Conservation (phyloP, 37 sponge, comb jelly and placozoan species). For the Petrosia ficiformis region DNA sequence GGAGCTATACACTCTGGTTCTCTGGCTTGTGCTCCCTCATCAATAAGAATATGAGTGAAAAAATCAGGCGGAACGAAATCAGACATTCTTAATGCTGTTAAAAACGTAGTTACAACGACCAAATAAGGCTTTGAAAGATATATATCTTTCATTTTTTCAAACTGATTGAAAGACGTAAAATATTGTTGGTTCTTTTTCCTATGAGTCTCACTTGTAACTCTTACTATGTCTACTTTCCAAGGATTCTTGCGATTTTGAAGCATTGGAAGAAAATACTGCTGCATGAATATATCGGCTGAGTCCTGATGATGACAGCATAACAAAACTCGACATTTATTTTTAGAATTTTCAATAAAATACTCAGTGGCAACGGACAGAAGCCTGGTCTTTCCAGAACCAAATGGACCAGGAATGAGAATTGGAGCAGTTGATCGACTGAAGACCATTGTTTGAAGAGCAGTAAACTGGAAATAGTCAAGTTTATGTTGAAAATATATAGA, state of each 20-base stretch:
- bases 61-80: neutral
- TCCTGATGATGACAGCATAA: conserved; percentile 59
- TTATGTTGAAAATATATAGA: neutral
- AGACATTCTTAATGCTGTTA: neutral
- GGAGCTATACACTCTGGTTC: conserved; percentile 56
- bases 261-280: conserved; percentile 52
- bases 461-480: conserved; percentile 7
- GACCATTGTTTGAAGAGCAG: conserved; percentile 24
- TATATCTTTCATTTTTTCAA: neutral
- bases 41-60: conserved; percentile 67
- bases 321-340: conserved; percentile 20
- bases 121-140: neutral
- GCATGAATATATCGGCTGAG: conserved; percentile 61
- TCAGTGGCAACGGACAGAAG: conserved; percentile 60
- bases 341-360: conserved; percentile 17
- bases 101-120: conserved; percentile 50
- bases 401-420: conserved; percentile 62
- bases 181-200: neutral
- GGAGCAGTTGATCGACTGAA: conserved; percentile 10
- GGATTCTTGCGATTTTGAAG: neutral
- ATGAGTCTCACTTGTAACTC: neutral
- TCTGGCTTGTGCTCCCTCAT: conserved; percentile 63
- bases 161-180: neutral
- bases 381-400: conserved; percentile 74
- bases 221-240: neutral